Conservation (phyloP, 37 sponge, comb jelly and placozoan species). For the Sycon ciliatum region DNA sequence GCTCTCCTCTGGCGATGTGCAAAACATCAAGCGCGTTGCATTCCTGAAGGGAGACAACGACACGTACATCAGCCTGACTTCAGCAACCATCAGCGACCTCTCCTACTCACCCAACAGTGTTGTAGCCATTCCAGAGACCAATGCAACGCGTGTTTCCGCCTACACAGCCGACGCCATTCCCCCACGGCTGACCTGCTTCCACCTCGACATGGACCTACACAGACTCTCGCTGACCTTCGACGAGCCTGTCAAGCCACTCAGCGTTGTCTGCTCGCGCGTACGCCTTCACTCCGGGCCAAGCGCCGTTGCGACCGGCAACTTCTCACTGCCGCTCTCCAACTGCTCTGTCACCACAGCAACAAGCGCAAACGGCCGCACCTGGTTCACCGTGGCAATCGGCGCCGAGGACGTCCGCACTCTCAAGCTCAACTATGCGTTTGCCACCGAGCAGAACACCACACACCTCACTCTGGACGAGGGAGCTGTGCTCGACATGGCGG, state of each 20-base stretch:
- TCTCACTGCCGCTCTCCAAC: slow-evolving; percentile 41
- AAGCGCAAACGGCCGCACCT: slow-evolving; percentile 22
- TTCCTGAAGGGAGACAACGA: slow-evolving; percentile 60
- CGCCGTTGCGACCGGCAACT: background rate
- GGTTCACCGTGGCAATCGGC: slow-evolving; percentile 47
- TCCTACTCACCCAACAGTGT: slow-evolving; percentile 62
- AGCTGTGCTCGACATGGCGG: slow-evolving; percentile 49
- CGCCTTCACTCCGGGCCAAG: slow-evolving; percentile 43
- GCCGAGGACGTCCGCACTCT: slow-evolving; percentile 38
- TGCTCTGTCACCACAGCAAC: slow-evolving; percentile 32
- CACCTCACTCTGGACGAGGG: slow-evolving; percentile 46
- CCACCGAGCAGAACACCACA: slow-evolving; percentile 26
- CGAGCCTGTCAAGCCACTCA: slow-evolving; percentile 53
- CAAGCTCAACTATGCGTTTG: slow-evolving; percentile 52
- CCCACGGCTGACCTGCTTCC: slow-evolving; percentile 43
- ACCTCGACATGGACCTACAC: slow-evolving; percentile 65
- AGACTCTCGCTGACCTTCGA: slow-evolving; percentile 62
- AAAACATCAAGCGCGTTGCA: slow-evolving; percentile 55
- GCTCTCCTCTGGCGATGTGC: slow-evolving; percentile 38
- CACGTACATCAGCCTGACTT: slow-evolving; percentile 53
- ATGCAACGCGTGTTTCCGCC: slow-evolving; percentile 23
- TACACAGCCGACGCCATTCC: slow-evolving; percentile 44
- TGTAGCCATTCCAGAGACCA: slow-evolving; percentile 26
- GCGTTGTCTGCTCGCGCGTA: slow-evolving; percentile 48
- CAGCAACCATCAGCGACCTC: slow-evolving; percentile 60